These are phyloP conservation scores for Palythoa heliodiscus DNA, from an alignment of 92 coral and sea anemone species.

Conservation along the genomic window DNA sequence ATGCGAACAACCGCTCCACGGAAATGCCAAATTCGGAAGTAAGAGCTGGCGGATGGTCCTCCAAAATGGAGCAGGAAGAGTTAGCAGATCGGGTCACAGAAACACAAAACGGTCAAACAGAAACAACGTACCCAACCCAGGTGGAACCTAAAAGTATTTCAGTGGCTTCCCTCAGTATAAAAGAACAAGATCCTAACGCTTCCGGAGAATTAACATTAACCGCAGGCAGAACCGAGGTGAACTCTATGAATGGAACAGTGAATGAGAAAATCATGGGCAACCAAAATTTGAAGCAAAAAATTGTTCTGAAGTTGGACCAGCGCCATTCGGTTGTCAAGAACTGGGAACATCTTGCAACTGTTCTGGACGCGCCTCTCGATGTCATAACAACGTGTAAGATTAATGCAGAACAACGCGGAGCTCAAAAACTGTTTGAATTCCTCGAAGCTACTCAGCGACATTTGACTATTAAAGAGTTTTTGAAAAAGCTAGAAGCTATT, in stretches of 20 bases:
- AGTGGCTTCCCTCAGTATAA: not conserved
- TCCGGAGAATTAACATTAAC: not conserved
- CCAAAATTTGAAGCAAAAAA: not conserved
- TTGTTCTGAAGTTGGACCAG: not conserved
- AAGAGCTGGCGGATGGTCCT: not conserved
- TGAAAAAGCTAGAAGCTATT: not conserved
- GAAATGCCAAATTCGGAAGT: not conserved
- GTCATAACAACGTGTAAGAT: slow-evolving; percentile 20
- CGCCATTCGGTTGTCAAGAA: slow-evolving; percentile 16
- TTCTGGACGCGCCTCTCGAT: not conserved
- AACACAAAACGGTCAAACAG: not conserved
- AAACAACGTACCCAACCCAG: not conserved
- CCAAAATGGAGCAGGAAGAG: not conserved
- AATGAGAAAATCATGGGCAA: not conserved
- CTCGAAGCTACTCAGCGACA: not conserved
- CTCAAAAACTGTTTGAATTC: slow-evolving; percentile 4
- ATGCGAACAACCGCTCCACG: not conserved
- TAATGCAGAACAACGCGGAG: not conserved
- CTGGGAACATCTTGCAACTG: slow-evolving; percentile 34
- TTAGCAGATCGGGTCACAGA: not conserved
- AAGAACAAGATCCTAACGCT: not conserved
- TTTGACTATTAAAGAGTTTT: slow-evolving; percentile 11
- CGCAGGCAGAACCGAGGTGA: not conserved
- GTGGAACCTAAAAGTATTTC: not conserved
- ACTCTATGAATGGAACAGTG: not conserved